These are phyloP conservation scores for Acanthacorydalis orientalis DNA, from an alignment of 2,888 invertebrate species.

Conservation along the genomic window DNA sequence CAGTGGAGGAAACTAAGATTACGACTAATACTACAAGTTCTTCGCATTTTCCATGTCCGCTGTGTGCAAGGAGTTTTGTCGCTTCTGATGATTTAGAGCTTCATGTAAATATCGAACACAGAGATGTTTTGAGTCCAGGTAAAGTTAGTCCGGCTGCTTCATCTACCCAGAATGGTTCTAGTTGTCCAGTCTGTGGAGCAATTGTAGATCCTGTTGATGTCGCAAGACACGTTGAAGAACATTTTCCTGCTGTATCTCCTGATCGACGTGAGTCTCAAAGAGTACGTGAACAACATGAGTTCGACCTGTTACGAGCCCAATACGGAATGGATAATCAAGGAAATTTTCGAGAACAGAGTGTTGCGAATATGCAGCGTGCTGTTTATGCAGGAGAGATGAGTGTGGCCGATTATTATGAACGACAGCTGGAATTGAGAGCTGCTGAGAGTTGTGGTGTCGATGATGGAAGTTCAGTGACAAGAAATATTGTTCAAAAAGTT, in stretches of 20 bases:
- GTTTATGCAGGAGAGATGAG: conserved; percentile 75
- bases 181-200: conserved; percentile 30
- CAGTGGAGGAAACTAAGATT: conserved; percentile 16
- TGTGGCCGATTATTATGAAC: conserved; percentile 70
- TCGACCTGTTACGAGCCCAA: conserved; percentile 62
- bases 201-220: conserved; percentile 39
- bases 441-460: conserved; percentile 67
- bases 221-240: conserved; percentile 75
- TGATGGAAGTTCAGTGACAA: conserved; percentile 65
- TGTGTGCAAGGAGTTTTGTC: conserved; percentile 55
- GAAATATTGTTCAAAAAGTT: conserved; percentile 41
- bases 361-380: conserved; percentile 63
- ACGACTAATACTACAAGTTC: conserved; percentile 23
- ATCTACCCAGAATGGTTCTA: conserved; percentile 10
- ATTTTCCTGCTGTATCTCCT: conserved; percentile 44
- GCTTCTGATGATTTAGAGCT: conserved; percentile 64
- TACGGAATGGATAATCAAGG: conserved; percentile 84
- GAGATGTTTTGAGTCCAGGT: conserved; percentile 59
- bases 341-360: conserved; percentile 60
- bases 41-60: conserved; percentile 51
- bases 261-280: conserved; percentile 47
- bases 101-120: conserved; percentile 73
- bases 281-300: conserved; percentile 61
- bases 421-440: conserved; percentile 55
- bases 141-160: conserved; percentile 18